Conservation (phyloP, 2,888 invertebrate species). For the Sinopyrophorus schimmeli region DNA sequence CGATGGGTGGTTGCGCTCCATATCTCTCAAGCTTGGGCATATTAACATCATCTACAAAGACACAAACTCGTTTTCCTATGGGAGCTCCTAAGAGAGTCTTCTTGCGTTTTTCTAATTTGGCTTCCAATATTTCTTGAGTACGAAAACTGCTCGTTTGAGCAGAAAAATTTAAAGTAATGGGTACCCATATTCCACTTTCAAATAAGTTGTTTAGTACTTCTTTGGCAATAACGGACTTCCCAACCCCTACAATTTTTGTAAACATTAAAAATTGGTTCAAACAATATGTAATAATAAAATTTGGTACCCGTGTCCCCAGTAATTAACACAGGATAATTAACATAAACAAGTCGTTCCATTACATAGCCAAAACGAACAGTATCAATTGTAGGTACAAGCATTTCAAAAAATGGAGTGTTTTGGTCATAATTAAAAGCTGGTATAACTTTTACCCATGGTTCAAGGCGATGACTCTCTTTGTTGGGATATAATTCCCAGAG, state of each 20-base stretch:
- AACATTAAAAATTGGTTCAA: too few species aligned
- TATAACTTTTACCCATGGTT: conserved; percentile 78
- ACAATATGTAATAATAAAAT: too few species aligned
- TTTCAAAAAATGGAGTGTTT: conserved; percentile 80
- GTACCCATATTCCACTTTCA: conserved; percentile 65
- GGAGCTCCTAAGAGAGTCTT: conserved; percentile 82
- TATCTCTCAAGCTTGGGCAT: conserved; percentile 88
- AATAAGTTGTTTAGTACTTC: conserved; percentile 70
- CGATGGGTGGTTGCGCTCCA: conserved; percentile 91
- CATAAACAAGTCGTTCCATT: conserved; percentile 72
- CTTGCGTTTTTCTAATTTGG: conserved; percentile 81
- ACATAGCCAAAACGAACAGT: conserved; percentile 85
- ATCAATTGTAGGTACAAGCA: conserved; percentile 88
- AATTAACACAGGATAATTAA: conserved; percentile 78
- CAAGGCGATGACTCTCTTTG: conserved; percentile 68
- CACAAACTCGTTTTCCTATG: conserved; percentile 76
- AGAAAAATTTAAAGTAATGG: conserved; percentile 84
- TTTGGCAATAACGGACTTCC: conserved; percentile 85
- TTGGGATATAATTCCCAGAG: conserved; percentile 81
- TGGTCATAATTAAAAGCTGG: conserved; percentile 73
- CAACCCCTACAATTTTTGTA: conserved; percentile 84
- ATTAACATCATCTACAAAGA: conserved; percentile 91
- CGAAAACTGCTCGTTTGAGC: conserved; percentile 86
- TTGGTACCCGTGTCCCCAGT: conserved; percentile 90
- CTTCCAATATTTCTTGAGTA: conserved; percentile 85